These are phyloP conservation scores for Molossus alvarezi DNA, from an alignment of 2,797 vertebrate genomes.

Conservation along the genomic window DNA sequence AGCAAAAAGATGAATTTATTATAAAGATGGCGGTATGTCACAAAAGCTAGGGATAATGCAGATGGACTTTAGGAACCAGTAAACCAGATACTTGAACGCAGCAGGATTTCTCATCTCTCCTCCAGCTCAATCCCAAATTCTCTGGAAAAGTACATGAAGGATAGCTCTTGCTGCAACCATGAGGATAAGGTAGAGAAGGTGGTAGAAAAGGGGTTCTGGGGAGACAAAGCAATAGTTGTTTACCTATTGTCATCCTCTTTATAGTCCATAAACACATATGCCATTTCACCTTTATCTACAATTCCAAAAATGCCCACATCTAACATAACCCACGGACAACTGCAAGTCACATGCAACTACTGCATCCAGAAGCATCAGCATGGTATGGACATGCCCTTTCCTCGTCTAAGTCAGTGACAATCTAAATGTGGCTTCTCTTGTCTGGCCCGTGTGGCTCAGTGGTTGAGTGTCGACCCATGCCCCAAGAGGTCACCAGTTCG, in stretches of 20 bases:
- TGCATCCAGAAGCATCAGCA: constrained; percentile 41
- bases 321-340: constrained; percentile 10
- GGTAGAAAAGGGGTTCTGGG: neutral
- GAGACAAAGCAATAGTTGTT: constrained; percentile 40
- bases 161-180: constrained; percentile 25
- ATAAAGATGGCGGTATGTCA: constrained; percentile 55
- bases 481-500: no score
- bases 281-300: constrained; percentile 1
- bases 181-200: constrained; percentile 45
- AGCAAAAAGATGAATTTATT: constrained; percentile 53
- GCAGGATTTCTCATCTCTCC: constrained; percentile 36
- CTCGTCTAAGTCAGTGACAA: constrained; percentile 56
- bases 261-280: constrained; percentile 36
- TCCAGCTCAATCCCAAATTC: constrained; percentile 60
- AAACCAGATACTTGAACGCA: constrained; percentile 27
- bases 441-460: no score
- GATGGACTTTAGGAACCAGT: constrained; percentile 54
- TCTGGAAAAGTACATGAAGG: constrained; percentile 62
- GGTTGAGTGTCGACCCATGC: no score
- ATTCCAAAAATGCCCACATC: constrained; percentile 26
- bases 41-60: constrained; percentile 19
- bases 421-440: constrained; percentile 55
- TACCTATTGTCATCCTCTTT: constrained; percentile 19
- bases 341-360: constrained; percentile 39
- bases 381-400: neutral